Base-by-base conservation (phyloP, 1,140 invertebrate genomes). In the Homarus americanus region DNA sequence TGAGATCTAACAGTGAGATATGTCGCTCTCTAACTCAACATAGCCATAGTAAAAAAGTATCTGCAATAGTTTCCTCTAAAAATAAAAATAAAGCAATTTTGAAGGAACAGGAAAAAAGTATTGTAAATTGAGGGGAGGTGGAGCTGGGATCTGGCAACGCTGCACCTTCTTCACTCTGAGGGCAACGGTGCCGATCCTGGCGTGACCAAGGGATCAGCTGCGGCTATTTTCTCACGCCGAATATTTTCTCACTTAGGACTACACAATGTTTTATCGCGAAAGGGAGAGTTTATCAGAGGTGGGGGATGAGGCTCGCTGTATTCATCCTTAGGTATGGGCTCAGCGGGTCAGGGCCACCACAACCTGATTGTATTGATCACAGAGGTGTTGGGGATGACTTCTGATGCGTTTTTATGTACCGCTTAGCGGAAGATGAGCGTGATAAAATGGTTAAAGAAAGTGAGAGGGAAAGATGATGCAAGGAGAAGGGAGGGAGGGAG, bases 181-280 rank as follows among this genome's bases (percentile, higher is more conserved):
- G 53, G 44, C 44, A 69, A 28, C n/a, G n/a, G 63, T 28, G 63
- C 63, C n/a, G n/a, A 69, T 32, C 63, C 63, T 69, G n/a, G 15
- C n/a, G n/a, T 69, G n/a, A 32, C 63, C 63, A 69, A 69, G 63
- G 63, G n/a, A 28, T 69, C 63, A 69, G n/a, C 63, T 5, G n/a
- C 24, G n/a, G n/a, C 20, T 28, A 69, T 28, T 69, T 69, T 69
- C 63, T 69, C n/a, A 32, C 53, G 53, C 20, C 10, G 9, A 58
- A 58, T 58, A 58, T 58, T 58, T 58, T 24, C 53, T 58, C 53
- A 9, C 63, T 69, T 28, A 69, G 63, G 28, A 69, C 63, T 69
- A 69, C n/a, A 5, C 63, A 5, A n/a, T 69, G 24, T 28, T 69
- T 69, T 69, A 69, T 5, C 4, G 63, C 28, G 32, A 28, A 24